Evolutionary conservation across 2,113 vertebrate genomes (phyloP).

Genomic region (Oryzias curvinotus): DNA sequence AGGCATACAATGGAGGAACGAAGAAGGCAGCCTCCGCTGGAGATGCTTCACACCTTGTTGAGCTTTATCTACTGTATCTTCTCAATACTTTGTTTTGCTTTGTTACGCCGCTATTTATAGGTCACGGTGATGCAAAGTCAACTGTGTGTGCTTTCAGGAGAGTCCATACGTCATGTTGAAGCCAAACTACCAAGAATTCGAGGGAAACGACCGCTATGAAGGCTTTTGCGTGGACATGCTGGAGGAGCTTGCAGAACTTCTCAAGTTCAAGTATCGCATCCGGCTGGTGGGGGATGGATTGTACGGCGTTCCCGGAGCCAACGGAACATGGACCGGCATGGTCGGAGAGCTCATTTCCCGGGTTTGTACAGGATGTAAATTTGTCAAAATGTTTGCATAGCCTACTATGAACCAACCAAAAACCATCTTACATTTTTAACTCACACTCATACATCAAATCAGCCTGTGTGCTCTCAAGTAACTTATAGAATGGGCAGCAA

Average conservation of each 20-base stretch:
- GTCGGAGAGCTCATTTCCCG: constrained; percentile 95
- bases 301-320: constrained; percentile 90
- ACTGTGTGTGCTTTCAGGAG: constrained; percentile 81
- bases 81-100: not conserved
- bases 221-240: constrained; percentile 99
- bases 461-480: too few species aligned
- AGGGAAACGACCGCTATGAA: constrained; percentile 94
- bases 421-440: not conserved
- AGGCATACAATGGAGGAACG: not conserved
- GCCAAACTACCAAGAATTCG: constrained; percentile 90
- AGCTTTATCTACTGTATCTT: not conserved
- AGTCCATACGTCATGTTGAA: constrained; percentile 98
- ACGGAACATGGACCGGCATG: constrained; percentile 96
- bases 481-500: too few species aligned
- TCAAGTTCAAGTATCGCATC: constrained; percentile 96
- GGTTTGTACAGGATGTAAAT: constrained; percentile 68
- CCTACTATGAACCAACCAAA: not conserved
- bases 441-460: too few species aligned
- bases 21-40: not conserved
- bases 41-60: not conserved
- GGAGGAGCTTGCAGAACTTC: constrained; percentile 91
- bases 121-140: not conserved
- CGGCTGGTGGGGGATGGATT: constrained; percentile 90
- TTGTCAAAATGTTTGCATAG: not conserved
- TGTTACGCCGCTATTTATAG: not conserved